phyloP scores from a whole-genome alignment of 2,113 vertebrate genomes.

The Strix aluco region DNA sequence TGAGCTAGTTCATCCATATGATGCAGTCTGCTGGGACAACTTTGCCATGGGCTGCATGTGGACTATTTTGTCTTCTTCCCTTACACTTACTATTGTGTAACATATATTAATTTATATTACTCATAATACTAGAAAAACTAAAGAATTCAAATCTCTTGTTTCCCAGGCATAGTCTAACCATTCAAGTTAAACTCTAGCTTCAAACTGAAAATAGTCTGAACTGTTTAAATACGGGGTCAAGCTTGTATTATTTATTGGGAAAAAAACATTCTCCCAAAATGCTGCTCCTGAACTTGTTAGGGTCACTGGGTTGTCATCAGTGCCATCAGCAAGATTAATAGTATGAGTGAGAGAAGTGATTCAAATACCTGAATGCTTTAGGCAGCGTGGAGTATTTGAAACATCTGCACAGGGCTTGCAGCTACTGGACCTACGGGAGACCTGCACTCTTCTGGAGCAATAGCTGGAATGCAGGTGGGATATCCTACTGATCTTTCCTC shows the following conservation, averaged over 20 bases:
- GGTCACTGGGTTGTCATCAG: neutral
- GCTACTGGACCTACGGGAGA: neutral
- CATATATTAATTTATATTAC: neutral
- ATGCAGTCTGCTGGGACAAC: neutral
- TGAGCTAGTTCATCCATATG: neutral
- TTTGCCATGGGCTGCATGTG: neutral
- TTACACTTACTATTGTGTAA: neutral
- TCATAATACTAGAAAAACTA: neutral
- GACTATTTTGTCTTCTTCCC: neutral
- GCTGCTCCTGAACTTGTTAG: neutral
- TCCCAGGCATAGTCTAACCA: neutral
- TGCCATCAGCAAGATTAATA: conserved; percentile 14
- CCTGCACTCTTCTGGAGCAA: neutral
- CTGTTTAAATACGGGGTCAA: neutral
- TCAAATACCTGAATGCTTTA: conserved; percentile 3
- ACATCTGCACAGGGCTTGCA: conserved; percentile 53
- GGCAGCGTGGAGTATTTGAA: neutral
- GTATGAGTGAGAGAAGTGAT: neutral
- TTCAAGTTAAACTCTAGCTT: neutral
- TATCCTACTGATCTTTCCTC: conserved; percentile 32
- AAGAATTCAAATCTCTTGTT: neutral
- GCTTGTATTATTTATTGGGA: neutral
- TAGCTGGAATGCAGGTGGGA: conserved; percentile 41
- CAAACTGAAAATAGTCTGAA: neutral
- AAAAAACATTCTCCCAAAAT: neutral